A percentile compares a stretch with the other conserved stretches of the same genome.
Evolutionary conservation across 1,140 invertebrate species (phyloP).

Genomic region (Scaptomyza graminum): DNA sequence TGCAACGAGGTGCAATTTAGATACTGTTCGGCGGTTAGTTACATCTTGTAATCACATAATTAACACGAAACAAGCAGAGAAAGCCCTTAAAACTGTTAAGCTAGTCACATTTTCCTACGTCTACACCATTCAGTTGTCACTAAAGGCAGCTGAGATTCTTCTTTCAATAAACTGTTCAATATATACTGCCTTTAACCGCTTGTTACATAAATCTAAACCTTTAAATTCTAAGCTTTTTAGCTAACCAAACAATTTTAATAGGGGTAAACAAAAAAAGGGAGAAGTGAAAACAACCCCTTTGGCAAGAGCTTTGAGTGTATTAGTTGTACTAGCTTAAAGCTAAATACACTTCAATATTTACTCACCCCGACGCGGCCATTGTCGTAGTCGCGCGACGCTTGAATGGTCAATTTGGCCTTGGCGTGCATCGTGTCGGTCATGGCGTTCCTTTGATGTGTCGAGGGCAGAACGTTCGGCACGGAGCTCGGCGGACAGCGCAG

Average conservation of each 20-base stretch:
- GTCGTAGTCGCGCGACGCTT: slow-evolving; percentile 89
- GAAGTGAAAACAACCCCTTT: not conserved
- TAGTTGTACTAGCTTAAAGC: slow-evolving; percentile 1
- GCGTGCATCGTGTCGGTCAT: slow-evolving; percentile 94
- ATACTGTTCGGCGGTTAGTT: slow-evolving; percentile 66
- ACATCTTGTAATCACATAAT: slow-evolving; percentile 17
- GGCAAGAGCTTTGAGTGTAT: not conserved
- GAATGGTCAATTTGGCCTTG: slow-evolving; percentile 92
- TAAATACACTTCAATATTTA: slow-evolving; percentile 11
- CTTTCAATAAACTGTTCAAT: no score
- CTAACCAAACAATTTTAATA: no score
- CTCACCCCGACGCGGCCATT: slow-evolving; percentile 87
- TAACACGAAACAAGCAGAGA: slow-evolving; percentile 14
- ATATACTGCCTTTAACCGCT: no score
- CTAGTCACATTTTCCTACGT: no score
- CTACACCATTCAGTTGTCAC: no score
- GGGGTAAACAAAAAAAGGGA: not conserved
- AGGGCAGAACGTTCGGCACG: slow-evolving; percentile 78
- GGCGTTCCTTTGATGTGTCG: slow-evolving; percentile 89
- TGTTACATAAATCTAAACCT: no score
- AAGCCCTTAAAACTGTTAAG: no score
- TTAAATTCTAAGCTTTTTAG: no score
- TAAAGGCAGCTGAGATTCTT: no score
- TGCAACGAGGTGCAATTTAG: slow-evolving; percentile 85
- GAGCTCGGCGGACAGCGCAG: slow-evolving; percentile 57